phyloP scores from a whole-genome alignment of 2,888 invertebrate species.

The Aphrophora alni region DNA sequence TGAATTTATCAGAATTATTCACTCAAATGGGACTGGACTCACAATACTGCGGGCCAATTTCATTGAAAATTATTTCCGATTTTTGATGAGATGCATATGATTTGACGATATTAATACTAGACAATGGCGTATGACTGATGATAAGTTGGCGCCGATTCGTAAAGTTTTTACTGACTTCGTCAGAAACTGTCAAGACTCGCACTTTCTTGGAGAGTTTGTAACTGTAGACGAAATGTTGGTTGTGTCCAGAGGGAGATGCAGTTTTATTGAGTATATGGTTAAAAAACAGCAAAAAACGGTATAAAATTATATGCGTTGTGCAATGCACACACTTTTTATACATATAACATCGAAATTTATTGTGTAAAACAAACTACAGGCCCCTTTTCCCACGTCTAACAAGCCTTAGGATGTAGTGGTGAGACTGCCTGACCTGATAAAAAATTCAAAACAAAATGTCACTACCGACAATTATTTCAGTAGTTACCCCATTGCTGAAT shows the following conservation, averaged over 20 bases:
- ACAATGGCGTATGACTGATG: not conserved
- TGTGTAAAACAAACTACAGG: too few species aligned
- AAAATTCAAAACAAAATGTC: conserved; percentile 49
- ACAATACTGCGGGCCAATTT: too few species aligned
- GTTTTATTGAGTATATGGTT: conserved; percentile 34
- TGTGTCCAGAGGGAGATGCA: conserved; percentile 21
- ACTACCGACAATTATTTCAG: conserved; percentile 53
- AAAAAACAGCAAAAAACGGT: conserved; percentile 25
- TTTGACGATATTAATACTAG: conserved; percentile 38
- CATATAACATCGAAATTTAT: too few species aligned
- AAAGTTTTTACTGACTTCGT: conserved; percentile 28
- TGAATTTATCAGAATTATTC: conserved; percentile 24
- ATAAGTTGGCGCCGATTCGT: conserved; percentile 33
- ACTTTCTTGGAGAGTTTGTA: conserved; percentile 23
- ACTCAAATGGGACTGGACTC: conserved; percentile 35
- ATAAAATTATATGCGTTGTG: conserved; percentile 38
- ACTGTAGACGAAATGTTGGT: conserved; percentile 43
- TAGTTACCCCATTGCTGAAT: conserved; percentile 48
- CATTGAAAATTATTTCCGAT: conserved; percentile 20
- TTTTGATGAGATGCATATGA: too few species aligned
- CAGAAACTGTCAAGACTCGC: conserved; percentile 28
- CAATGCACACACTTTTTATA: conserved; percentile 27
- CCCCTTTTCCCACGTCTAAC: conserved; percentile 48
- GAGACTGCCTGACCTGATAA: conserved; percentile 47
- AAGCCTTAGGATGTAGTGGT: conserved; percentile 50